Evolutionary conservation across 2,888 invertebrate genomes (phyloP), one percentile per base, ranked within the genome.

Genomic region (Euclidia mi): DNA sequence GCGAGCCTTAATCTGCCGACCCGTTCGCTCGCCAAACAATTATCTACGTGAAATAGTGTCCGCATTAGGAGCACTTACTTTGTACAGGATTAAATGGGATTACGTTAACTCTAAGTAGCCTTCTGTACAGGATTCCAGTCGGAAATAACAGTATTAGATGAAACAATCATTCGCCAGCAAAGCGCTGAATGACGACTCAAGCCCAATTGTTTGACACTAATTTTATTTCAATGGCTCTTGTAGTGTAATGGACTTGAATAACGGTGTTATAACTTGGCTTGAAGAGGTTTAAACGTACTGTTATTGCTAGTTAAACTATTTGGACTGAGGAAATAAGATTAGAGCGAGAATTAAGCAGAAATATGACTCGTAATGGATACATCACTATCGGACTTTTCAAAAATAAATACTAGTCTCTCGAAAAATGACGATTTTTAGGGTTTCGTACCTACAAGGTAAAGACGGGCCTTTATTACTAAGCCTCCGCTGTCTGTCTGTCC

Each of bases 21-120:
- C 77, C 75, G 78, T 76, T 77, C 79, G 81, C 86, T 83, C 81
- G 85, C 88, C 87, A 85, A 87, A 88, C 91, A 93, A 92, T 93
- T 92, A 93, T 92, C 92, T 90, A 85, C 84, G 87, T 90, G 87
- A 92, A 92, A 91, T 92, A 90, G 88, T 89, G 89, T 78, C 82
- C 76, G 88, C 87, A 90, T 91, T 91, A 90, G 87, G 71, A 87
- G 84, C 88, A 89, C 88, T 92, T 90, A 91, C 89, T 89, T 88
- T 81, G 89, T 87, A 82, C 84, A 62, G 84, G 89, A 87, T 92
- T 89, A 87, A 85, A 83, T 76, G 64, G 87, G 91, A 90, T 92
- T 89, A 91, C 81, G 78, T 78, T 81, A 84, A 85, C 85, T 80
- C 85, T 88, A 88, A 91, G 87, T 90, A 86, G 86, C 85, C 79